Conservation (phyloP, 1,140 invertebrate species). For the Idris sp. region DNA sequence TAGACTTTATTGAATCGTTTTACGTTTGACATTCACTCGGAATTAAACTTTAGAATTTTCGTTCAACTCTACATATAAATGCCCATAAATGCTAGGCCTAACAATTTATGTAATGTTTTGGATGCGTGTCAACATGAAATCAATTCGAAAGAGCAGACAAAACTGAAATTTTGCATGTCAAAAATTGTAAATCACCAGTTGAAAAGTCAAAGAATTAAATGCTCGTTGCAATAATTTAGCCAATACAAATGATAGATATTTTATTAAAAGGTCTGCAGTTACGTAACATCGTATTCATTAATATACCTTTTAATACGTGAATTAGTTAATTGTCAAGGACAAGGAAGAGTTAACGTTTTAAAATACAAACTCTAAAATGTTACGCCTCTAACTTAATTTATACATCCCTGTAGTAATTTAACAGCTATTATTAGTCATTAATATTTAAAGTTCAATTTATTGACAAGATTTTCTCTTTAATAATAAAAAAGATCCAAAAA, state of each 20-base stretch:
- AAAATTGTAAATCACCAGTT: slow-evolving; percentile 48
- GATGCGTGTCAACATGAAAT: slow-evolving; percentile 12
- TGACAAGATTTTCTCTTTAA: too few relatives aligned
- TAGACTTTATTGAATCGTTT: slow-evolving; percentile 43
- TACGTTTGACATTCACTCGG: slow-evolving; percentile 18
- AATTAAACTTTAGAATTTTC: slow-evolving; percentile 9
- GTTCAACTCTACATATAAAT: slow-evolving; percentile 11
- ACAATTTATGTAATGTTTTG: slow-evolving; percentile 24
- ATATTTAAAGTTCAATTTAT: too few relatives aligned
- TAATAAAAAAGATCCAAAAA: too few relatives aligned
- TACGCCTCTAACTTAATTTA: too few relatives aligned
- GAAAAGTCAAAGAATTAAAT: slow-evolving; percentile 26
- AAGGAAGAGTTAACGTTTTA: too few relatives aligned
- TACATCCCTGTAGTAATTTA: too few relatives aligned
- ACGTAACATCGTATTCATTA: slow-evolving; percentile 17
- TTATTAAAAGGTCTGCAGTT: slow-evolving; percentile 35
- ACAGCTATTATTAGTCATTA: too few relatives aligned
- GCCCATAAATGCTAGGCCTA: slow-evolving; percentile 8
- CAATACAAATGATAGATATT: slow-evolving; percentile 34
- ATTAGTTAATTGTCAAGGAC: too few relatives aligned
- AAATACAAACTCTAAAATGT: too few relatives aligned
- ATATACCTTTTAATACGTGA: too few relatives aligned
- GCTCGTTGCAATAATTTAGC: slow-evolving; percentile 26
- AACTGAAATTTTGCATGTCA: slow-evolving; percentile 17
- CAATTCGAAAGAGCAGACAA: slow-evolving; percentile 9